Percentiles rank a stretch among this genome's conserved stretches.
Conservation (phyloP, 37 sponge, comb jelly and placozoan genomes). For the Cliona cf. orientalis region DNA sequence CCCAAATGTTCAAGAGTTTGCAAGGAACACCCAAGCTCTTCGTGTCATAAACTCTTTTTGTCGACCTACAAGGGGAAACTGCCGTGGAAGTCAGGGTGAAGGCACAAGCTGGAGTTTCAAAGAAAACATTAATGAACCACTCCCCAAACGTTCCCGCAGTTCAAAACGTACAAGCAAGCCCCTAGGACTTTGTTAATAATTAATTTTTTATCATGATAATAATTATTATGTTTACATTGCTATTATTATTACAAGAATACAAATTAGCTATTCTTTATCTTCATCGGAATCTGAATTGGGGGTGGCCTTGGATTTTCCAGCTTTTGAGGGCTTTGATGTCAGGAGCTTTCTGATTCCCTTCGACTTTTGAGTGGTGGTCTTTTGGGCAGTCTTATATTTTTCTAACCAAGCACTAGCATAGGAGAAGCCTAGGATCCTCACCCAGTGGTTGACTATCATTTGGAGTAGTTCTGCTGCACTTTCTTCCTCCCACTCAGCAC, state of each 20-base stretch:
- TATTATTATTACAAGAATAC: too few species aligned
- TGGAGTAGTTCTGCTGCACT: not conserved
- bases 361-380: constrained; percentile 5
- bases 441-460: constrained; percentile 1
- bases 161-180: not conserved
- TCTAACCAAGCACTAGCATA: constrained; percentile 20
- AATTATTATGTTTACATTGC: too few species aligned
- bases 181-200: too few species aligned
- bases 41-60: too few species aligned
- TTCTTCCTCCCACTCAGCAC: not conserved
- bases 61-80: constrained; percentile 16
- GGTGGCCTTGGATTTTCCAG: too few species aligned
- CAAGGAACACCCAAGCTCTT: too few species aligned
- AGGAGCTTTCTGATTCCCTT: constrained; percentile 6
- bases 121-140: constrained; percentile 1
- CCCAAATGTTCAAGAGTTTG: too few species aligned
- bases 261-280: too few species aligned
- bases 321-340: too few species aligned
- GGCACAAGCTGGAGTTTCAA: not conserved
- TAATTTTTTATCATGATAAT: too few species aligned
- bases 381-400: not conserved
- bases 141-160: not conserved
- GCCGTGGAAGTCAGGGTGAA: not conserved
- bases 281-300: too few species aligned
- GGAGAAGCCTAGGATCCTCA: constrained; percentile 1